Evolutionary conservation across 2,888 invertebrate genomes (phyloP).

Genomic region (Tinea trinotella): DNA sequence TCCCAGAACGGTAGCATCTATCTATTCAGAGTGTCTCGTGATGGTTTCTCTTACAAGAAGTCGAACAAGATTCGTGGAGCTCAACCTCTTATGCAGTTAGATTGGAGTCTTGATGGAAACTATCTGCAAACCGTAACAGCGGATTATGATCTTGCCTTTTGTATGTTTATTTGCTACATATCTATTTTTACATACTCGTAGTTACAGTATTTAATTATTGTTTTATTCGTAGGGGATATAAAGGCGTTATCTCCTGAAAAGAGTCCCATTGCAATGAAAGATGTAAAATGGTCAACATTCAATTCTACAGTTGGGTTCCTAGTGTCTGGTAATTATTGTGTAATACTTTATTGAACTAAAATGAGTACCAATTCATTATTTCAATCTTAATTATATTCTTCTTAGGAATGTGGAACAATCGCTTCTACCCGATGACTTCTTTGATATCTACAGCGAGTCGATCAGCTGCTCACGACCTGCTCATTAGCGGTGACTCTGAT

Average conservation of each 20-base stretch:
- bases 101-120: slow-evolving; percentile 93
- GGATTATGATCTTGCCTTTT: slow-evolving; percentile 90
- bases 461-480: slow-evolving; percentile 85
- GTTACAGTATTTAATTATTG: too few species aligned
- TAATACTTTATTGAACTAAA: too few species aligned
- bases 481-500: slow-evolving; percentile 90
- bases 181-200: neutral
- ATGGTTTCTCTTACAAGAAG: slow-evolving; percentile 92
- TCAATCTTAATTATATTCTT: neutral
- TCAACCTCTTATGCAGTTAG: slow-evolving; percentile 87
- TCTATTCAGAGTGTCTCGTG: slow-evolving; percentile 85
- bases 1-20: slow-evolving; percentile 88
- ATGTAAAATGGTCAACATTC: slow-evolving; percentile 90
- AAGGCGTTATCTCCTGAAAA: slow-evolving; percentile 89
- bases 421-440: slow-evolving; percentile 89
- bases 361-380: neutral
- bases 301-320: slow-evolving; percentile 91
- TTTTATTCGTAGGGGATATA: slow-evolving; percentile 84
- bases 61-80: slow-evolving; percentile 90
- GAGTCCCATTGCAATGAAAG: slow-evolving; percentile 91
- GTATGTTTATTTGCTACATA: slow-evolving; percentile 67
- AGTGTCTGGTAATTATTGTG: slow-evolving; percentile 78
- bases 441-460: slow-evolving; percentile 86
- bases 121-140: slow-evolving; percentile 91
- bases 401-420: slow-evolving; percentile 90